A percentile compares a stretch with the other conserved stretches of the same genome.
Evolutionary conservation across 1,140 invertebrate species (phyloP).

Genomic region (Streblospio benedicti): DNA sequence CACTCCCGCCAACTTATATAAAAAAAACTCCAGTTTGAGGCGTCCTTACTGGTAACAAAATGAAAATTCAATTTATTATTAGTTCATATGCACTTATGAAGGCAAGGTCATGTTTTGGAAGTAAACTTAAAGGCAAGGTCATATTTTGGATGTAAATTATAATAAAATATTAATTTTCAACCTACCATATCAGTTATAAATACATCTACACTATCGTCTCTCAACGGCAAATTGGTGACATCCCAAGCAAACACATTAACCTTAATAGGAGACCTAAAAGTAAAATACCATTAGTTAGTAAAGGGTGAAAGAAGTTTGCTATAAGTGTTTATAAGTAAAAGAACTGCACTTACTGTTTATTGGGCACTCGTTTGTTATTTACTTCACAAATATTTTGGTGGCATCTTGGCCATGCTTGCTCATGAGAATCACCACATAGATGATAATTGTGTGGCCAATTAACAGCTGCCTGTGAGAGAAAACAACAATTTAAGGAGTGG

Average conservation of each 20-base stretch:
- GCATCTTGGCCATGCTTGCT: conserved; percentile 45
- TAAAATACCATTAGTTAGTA: neutral
- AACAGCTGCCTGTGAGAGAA: conserved; percentile 40
- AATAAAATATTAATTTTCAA: too few relatives aligned
- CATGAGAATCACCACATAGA: conserved; percentile 50
- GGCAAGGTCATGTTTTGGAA: too few relatives aligned
- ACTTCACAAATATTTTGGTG: conserved; percentile 45
- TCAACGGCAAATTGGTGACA: conserved; percentile 48
- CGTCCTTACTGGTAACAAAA: too few relatives aligned
- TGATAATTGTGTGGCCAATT: conserved; percentile 45
- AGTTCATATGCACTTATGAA: too few relatives aligned
- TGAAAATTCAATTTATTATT: too few relatives aligned
- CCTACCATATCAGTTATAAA: conserved; percentile 55
- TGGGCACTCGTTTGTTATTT: conserved; percentile 17
- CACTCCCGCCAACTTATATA: too few relatives aligned
- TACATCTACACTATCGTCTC: conserved; percentile 51
- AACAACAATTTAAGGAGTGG: conserved; percentile 3
- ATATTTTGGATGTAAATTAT: too few relatives aligned
- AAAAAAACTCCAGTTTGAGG: too few relatives aligned
- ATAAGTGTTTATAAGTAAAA: too few relatives aligned
- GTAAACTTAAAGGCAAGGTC: too few relatives aligned
- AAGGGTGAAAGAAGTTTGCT: too few relatives aligned
- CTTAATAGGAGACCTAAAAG: conserved; percentile 29
- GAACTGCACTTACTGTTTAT: conserved; percentile 21
- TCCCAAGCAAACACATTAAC: conserved; percentile 50